A percentile compares a stretch with the other conserved stretches of the same genome.
These are phyloP conservation scores for Atrina japonica DNA, from an alignment of 2,888 invertebrate species.

Conservation along the genomic window DNA sequence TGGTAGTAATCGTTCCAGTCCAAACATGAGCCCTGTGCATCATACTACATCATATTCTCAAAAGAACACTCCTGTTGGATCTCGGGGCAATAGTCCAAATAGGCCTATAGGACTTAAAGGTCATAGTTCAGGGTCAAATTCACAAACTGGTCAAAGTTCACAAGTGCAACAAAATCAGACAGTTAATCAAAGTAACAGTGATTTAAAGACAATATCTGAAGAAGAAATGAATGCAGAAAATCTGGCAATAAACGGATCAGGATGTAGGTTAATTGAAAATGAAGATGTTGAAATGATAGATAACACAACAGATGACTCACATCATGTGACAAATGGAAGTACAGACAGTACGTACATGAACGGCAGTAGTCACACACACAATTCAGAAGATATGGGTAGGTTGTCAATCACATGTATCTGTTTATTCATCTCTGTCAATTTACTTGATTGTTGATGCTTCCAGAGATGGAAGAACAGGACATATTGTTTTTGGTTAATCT, in stretches of 20 bases:
- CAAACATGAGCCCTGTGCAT: slow-evolving; percentile 78
- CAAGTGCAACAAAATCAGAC: slow-evolving; percentile 27
- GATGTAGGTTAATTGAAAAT: slow-evolving; percentile 62
- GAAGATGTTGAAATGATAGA: slow-evolving; percentile 76
- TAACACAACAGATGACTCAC: slow-evolving; percentile 60
- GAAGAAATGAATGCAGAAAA: slow-evolving; percentile 75
- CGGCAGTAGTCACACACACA: slow-evolving; percentile 63
- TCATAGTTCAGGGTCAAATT: slow-evolving; percentile 50
- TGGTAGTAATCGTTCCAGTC: slow-evolving; percentile 77
- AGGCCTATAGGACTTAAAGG: slow-evolving; percentile 65
- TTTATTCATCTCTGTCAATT: neutral
- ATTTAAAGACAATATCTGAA: slow-evolving; percentile 64
- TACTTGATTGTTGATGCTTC: no score
- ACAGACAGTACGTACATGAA: slow-evolving; percentile 69
- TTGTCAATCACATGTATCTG: slow-evolving; percentile 7
- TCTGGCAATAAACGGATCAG: slow-evolving; percentile 67
- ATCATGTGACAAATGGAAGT: slow-evolving; percentile 70
- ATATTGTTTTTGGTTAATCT: no score
- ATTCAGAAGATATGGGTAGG: slow-evolving; percentile 69
- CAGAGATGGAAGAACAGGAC: no score
- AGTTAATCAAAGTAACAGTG: slow-evolving; percentile 49
- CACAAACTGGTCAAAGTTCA: slow-evolving; percentile 38
- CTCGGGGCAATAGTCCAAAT: slow-evolving; percentile 72
- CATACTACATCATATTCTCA: slow-evolving; percentile 56
- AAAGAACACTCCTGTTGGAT: slow-evolving; percentile 51